phyloP scores from a whole-genome alignment of 1,140 invertebrate species.

The Myzus persicae region DNA sequence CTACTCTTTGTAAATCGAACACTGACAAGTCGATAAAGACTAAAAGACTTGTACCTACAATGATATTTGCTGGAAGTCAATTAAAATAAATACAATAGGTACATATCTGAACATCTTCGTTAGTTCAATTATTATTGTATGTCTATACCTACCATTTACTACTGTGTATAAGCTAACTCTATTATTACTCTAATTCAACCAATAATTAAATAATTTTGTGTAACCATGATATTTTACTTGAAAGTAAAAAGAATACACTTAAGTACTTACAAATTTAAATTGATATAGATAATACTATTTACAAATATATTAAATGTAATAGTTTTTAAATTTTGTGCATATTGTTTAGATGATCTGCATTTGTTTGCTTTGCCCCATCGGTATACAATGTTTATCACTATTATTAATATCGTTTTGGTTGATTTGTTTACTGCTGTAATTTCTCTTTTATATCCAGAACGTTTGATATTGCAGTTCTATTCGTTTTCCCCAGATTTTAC shows the following conservation, averaged over 20 bases:
- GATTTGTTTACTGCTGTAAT: slow-evolving; percentile 31
- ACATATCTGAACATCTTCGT: background rate
- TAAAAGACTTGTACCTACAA: too few relatives aligned
- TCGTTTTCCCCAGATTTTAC: slow-evolving; percentile 32
- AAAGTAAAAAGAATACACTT: background rate
- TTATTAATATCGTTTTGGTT: slow-evolving; percentile 45
- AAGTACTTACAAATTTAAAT: background rate
- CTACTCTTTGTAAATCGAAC: background rate
- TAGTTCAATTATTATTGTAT: background rate
- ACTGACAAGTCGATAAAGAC: background rate
- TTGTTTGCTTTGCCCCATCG: background rate
- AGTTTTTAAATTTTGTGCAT: background rate
- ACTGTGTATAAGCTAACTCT: background rate
- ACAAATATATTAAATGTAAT: background rate
- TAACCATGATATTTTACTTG: background rate
- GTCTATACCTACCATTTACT: background rate
- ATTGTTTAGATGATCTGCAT: background rate
- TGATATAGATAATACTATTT: background rate
- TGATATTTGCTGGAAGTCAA: background rate
- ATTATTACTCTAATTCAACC: background rate
- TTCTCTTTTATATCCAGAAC: slow-evolving; percentile 50
- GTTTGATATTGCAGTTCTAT: background rate
- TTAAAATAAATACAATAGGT: background rate
- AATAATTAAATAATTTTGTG: background rate
- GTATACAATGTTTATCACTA: background rate